Conservation (phyloP, 2,797 vertebrate genomes). For the Pagetopsis macropterus region DNA sequence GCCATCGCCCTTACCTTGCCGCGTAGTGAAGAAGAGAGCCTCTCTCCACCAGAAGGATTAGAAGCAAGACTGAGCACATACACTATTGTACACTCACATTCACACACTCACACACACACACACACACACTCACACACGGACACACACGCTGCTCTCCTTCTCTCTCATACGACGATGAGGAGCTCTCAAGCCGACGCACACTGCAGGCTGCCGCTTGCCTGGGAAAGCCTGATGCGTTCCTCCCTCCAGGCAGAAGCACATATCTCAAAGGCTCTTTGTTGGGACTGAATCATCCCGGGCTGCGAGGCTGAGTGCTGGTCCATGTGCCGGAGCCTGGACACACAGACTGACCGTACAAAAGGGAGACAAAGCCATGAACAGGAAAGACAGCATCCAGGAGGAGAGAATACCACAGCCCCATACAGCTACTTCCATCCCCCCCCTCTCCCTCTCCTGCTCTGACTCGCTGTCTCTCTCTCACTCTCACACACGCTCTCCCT, state of each 20-base stretch:
- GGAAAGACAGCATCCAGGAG: slow-evolving; percentile 77
- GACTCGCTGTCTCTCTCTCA: slow-evolving; percentile 43
- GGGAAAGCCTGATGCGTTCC: slow-evolving; percentile 86
- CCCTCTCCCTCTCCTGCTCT: slow-evolving; percentile 55
- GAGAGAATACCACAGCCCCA: slow-evolving; percentile 75
- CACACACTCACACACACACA: slow-evolving; percentile 55
- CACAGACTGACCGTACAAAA: slow-evolving; percentile 53
- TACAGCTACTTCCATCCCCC: slow-evolving; percentile 71
- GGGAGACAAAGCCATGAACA: slow-evolving; percentile 75
- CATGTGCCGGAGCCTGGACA: slow-evolving; percentile 62
- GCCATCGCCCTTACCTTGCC: slow-evolving; percentile 80
- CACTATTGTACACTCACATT: slow-evolving; percentile 62
- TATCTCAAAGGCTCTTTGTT: slow-evolving; percentile 85
- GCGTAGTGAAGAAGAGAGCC: slow-evolving; percentile 77
- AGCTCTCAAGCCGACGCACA: slow-evolving; percentile 81
- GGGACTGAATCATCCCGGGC: slow-evolving; percentile 75
- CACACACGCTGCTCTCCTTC: slow-evolving; percentile 49
- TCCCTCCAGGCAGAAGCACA: slow-evolving; percentile 88
- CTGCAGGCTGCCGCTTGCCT: slow-evolving; percentile 91
- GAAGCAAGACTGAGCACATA: slow-evolving; percentile 71
- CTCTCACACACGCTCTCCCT: slow-evolving; percentile 16
- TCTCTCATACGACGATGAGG: slow-evolving; percentile 57
- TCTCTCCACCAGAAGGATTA: slow-evolving; percentile 81
- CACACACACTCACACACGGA: slow-evolving; percentile 58
- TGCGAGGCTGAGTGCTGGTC: slow-evolving; percentile 72